Base-by-base conservation (phyloP, 2,888 invertebrate genomes). In the Nezara viridula region DNA sequence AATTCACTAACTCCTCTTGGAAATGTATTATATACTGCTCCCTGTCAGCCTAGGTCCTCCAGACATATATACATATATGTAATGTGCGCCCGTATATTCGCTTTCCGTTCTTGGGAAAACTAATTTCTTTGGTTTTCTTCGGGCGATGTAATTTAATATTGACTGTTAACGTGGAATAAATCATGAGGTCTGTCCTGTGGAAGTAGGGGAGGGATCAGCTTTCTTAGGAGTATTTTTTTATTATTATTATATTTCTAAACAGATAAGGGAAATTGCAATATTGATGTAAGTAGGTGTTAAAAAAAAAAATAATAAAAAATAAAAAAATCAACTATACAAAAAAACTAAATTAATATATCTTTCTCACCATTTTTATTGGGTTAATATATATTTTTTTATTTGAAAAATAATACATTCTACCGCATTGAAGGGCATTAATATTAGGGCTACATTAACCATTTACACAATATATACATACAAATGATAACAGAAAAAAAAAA, bases 1-100 rank as follows among this genome's bases (percentile, higher is more conserved):
- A 81, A 81, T 81, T 81, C 81, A 81, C 44, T 19, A 7, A 2
- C 40, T 40, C 21, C 37, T 37, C 37, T 37, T 32, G 37, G 77
- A 40, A n/a, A 32, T 9, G 44, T 44, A n/a, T 81, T 81, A 81
- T 81, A 40, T 81, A 81, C 44, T 44, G 12, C 44, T 44, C 4
- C 3, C n/a, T 47, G 81, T 47, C 81, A 81, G n/a, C 44, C n/a
- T 44, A 44, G 40, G 44, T 14, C 81, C 40, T 24, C n/a, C 81
- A 14, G 24, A 81, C 81, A 81, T 44, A 47, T 44, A 81, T n/a
- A 81, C n/a, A 44, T 81, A 81, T 81, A 44, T 77, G n/a, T 73
- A 81, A 44, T 81, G 81, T n/a, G 81, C 40, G 81, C 44, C 81
- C 21, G 81, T 47, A n/a, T 47, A 47, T 47, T 9, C 44, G 24